These are phyloP conservation scores for Trichopoda pennipes DNA, from an alignment of 2,888 invertebrate species.

Conservation along the genomic window DNA sequence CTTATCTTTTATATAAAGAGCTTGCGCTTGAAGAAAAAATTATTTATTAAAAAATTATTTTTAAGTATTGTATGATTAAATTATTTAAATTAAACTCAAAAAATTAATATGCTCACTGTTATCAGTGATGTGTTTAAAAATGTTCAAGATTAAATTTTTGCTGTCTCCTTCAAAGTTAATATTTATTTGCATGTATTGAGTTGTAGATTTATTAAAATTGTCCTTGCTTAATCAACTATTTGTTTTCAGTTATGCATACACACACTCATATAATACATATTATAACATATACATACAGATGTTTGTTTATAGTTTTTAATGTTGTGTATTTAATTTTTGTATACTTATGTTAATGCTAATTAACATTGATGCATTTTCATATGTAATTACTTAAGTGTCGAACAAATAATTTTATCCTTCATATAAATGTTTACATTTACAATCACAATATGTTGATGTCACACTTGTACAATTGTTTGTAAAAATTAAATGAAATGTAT, in stretches of 20 bases:
- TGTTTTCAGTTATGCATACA: conserved; percentile 14
- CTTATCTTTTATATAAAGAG: no score
- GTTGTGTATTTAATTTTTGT: conserved; percentile 23
- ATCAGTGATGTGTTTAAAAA: background rate
- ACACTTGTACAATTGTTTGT: background rate
- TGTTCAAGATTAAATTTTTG: no score
- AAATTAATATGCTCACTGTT: background rate
- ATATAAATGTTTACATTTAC: conserved; percentile 31
- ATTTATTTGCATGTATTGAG: background rate
- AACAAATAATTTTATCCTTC: conserved; percentile 47
- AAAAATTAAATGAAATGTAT: background rate
- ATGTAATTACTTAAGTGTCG: conserved; percentile 48
- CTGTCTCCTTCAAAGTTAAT: no score
- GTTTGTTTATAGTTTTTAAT: background rate
- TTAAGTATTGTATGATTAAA: no score
- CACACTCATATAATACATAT: background rate
- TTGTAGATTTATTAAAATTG: conserved; percentile 35
- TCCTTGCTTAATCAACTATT: conserved; percentile 31
- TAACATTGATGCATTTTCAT: conserved; percentile 56
- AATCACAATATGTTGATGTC: background rate
- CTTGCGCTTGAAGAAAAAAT: no score
- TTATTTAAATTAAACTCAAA: background rate
- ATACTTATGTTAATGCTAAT: conserved; percentile 44
- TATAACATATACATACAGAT: background rate
- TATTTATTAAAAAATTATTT: no score